These are phyloP conservation scores for Lophura nycthemera DNA, from an alignment of 2,113 vertebrate species.

Conservation along the genomic window DNA sequence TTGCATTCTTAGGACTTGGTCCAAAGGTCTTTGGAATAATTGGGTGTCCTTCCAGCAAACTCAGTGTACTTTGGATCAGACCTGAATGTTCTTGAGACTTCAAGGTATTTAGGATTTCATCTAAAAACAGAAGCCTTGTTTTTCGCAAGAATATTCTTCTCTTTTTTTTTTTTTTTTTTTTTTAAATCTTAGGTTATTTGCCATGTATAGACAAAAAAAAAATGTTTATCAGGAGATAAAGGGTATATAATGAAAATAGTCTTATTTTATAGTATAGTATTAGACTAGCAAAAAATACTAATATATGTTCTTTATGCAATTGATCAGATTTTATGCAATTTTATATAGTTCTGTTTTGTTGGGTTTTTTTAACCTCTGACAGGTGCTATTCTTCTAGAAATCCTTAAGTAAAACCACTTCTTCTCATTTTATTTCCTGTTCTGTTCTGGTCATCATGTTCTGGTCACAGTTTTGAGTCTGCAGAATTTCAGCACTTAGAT, in stretches of 20 bases:
- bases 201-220: neutral
- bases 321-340: neutral
- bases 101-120: neutral
- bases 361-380: neutral
- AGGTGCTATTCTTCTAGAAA: neutral
- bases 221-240: neutral
- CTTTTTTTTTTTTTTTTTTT: neutral
- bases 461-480: neutral
- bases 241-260: neutral
- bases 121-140: neutral
- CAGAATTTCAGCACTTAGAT: neutral
- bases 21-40: fast-evolving
- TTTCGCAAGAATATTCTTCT: neutral
- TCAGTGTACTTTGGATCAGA: neutral
- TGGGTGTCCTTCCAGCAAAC: neutral
- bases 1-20: fast-evolving
- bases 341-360: neutral
- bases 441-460: neutral
- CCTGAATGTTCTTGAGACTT: neutral
- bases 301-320: neutral
- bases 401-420: neutral
- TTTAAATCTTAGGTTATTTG: neutral
- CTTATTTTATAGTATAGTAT: neutral
- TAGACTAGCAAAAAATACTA: neutral
- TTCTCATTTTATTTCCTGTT: neutral